phyloP scores from a whole-genome alignment of 2,113 vertebrate species.

The Anser brachyrhynchus region DNA sequence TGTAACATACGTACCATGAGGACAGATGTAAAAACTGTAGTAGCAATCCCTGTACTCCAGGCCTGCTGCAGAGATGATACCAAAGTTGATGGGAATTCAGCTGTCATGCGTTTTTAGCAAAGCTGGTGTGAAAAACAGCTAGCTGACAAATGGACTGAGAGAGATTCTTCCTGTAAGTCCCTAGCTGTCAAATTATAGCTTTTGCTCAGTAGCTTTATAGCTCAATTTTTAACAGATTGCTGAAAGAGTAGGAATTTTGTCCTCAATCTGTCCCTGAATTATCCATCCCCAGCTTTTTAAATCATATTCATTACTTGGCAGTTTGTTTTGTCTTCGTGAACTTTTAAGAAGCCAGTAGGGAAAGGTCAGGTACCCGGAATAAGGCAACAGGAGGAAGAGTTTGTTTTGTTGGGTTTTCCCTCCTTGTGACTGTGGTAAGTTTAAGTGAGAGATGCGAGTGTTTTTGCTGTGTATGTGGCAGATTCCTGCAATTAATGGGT shows the following conservation, averaged over 20 bases:
- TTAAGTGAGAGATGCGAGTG: not conserved
- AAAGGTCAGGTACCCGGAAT: not conserved
- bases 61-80: not conserved
- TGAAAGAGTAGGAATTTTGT: not conserved
- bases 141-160: not conserved
- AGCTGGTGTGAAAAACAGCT: not conserved
- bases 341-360: not conserved
- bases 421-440: not conserved
- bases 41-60: not conserved
- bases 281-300: not conserved
- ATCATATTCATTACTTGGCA: not conserved
- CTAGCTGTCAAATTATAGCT: not conserved
- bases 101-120: not conserved
- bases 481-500: not conserved
- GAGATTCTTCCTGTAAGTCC: not conserved
- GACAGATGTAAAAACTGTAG: conserved; percentile 38
- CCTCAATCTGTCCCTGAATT: not conserved
- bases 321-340: conserved; percentile 8
- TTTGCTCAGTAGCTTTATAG: not conserved
- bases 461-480: not conserved
- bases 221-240: not conserved
- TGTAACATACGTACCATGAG: not conserved
- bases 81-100: not conserved
- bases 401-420: not conserved
- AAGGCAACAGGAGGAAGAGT: not conserved